Conservation (phyloP, 1,140 invertebrate species). For the Rhagoletis pomonella region DNA sequence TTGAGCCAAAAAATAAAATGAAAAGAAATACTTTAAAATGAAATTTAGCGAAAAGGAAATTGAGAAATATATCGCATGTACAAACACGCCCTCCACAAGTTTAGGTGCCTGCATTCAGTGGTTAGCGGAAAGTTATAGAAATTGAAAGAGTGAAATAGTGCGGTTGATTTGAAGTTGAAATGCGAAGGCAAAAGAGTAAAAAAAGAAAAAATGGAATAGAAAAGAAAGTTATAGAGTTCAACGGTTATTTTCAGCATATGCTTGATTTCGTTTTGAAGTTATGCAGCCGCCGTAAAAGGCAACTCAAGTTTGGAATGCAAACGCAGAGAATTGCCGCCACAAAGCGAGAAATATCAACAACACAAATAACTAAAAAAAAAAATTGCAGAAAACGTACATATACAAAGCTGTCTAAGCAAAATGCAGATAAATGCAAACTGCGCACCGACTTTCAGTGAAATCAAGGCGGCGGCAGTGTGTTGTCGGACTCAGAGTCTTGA, state of each 20-base stretch:
- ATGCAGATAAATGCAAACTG: too few species aligned
- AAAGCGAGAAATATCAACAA: neutral
- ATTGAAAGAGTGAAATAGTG: neutral
- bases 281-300: neutral
- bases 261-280: slow-evolving; percentile 22
- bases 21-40: neutral
- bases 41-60: neutral
- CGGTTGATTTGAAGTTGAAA: neutral
- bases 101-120: neutral
- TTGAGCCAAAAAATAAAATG: neutral
- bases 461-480: neutral
- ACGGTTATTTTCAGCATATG: slow-evolving; percentile 16
- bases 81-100: neutral
- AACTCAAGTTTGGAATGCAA: slow-evolving; percentile 23
- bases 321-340: neutral
- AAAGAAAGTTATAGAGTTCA: neutral
- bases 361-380: neutral
- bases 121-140: neutral
- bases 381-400: neutral
- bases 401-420: neutral
- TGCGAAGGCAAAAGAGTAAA: too few species aligned
- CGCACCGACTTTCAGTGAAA: neutral
- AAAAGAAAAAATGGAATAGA: too few species aligned
- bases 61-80: neutral
- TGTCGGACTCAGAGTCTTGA: neutral